Conservation (phyloP, 2,113 vertebrate genomes). For the Phylloscopus trochilus region DNA sequence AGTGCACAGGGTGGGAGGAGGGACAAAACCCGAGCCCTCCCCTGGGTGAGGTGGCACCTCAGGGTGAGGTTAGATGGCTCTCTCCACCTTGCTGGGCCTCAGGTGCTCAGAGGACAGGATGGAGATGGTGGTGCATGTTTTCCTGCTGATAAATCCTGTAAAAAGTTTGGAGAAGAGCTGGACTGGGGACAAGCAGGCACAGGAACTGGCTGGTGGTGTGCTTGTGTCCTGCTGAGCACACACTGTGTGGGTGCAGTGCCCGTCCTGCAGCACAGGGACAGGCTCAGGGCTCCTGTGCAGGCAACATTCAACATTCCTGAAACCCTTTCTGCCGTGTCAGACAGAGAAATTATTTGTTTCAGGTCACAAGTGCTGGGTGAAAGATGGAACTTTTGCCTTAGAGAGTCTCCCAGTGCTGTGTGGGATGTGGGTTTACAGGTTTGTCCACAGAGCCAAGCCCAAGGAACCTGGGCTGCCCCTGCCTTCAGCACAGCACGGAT, state of each 20-base stretch:
- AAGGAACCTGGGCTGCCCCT: neutral
- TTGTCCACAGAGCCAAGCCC: neutral
- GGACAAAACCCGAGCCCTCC: neutral
- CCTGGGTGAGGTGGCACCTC: neutral
- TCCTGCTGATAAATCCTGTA: neutral
- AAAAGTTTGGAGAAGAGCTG: neutral
- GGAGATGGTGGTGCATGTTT: neutral
- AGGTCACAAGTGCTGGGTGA: neutral
- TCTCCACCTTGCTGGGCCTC: neutral
- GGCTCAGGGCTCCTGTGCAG: neutral
- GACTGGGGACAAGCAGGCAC: neutral
- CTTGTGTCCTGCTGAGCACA: neutral
- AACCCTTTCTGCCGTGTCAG: neutral
- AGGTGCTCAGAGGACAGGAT: neutral
- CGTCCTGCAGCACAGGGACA: neutral
- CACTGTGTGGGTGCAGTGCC: fast-evolving
- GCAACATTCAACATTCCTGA: neutral
- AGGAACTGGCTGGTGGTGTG: neutral
- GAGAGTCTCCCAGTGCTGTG: fast-evolving
- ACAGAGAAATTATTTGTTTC: neutral
- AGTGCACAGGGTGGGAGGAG: neutral
- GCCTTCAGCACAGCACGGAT: fast-evolving
- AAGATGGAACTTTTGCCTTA: neutral
- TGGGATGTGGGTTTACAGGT: neutral
- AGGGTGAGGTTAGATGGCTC: neutral